A percentile compares a stretch with the other conserved stretches of the same genome.
Evolutionary conservation across 2,797 vertebrate genomes (phyloP).

Genomic region (Typhlichthys subterraneus): DNA sequence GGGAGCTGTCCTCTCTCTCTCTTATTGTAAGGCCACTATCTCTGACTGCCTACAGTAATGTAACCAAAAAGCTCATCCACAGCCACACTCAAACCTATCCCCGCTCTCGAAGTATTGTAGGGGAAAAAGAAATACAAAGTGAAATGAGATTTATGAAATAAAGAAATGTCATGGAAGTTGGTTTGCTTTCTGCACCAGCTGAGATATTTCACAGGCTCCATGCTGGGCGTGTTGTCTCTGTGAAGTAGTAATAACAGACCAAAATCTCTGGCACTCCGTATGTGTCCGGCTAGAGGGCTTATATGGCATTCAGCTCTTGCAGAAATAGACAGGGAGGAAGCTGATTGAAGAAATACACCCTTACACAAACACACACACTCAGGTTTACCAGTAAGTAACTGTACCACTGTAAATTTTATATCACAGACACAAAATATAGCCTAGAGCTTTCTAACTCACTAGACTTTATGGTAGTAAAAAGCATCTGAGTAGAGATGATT

Average conservation of each 20-base stretch:
- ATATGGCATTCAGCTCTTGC: conserved; percentile 57
- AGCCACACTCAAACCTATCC: neutral
- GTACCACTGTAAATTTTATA: conserved; percentile 40
- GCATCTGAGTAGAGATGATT: conserved; percentile 29
- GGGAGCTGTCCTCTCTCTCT: too few relatives aligned
- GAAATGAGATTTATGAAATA: conserved; percentile 28
- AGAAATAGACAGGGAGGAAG: conserved; percentile 49
- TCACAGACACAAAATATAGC: conserved; percentile 42
- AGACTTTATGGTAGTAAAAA: conserved; percentile 35
- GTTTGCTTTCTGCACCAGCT: conserved; percentile 29
- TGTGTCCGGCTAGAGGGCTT: conserved; percentile 51
- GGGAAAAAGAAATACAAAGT: conserved; percentile 4
- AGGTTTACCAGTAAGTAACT: conserved; percentile 12
- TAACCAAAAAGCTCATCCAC: too few relatives aligned
- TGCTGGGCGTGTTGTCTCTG: conserved; percentile 24
- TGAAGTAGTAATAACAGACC: neutral
- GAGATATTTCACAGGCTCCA: conserved; percentile 34
- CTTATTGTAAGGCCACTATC: too few relatives aligned
- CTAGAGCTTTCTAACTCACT: conserved; percentile 35
- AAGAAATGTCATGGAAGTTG: conserved; percentile 31
- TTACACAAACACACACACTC: conserved; percentile 14
- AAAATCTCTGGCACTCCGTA: neutral
- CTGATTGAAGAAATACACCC: conserved; percentile 25
- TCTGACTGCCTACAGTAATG: too few relatives aligned
- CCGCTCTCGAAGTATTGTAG: neutral